A percentile compares a stretch with the other conserved stretches of the same genome.
phyloP scores from a whole-genome alignment of 2,797 vertebrate species.

The Danio jaintianensis region DNA sequence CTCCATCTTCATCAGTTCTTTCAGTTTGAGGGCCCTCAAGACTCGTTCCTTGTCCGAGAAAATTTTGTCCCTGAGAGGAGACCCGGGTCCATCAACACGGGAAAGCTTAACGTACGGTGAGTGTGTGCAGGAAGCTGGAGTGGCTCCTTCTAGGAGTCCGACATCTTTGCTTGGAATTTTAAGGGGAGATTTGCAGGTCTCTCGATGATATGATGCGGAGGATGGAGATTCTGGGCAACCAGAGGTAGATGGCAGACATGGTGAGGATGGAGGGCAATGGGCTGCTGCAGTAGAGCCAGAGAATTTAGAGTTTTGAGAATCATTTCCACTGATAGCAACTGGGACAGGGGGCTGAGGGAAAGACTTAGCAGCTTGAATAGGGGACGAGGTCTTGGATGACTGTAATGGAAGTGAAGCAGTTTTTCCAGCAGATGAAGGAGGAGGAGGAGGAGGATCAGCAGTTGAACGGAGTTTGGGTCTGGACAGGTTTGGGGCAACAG shows the following conservation, averaged over 20 bases:
- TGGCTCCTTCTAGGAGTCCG: background rate
- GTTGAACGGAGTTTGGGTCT: constrained; percentile 82
- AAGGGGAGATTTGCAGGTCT: constrained; percentile 17
- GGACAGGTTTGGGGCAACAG: constrained; percentile 76
- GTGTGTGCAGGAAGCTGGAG: background rate
- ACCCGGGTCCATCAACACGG: constrained; percentile 12
- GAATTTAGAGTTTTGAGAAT: constrained; percentile 18
- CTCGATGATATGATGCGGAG: constrained; percentile 40
- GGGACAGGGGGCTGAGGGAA: constrained; percentile 60
- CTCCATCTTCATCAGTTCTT: constrained; percentile 84
- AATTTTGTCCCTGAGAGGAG: constrained; percentile 13
- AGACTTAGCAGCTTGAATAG: constrained; percentile 45
- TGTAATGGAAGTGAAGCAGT: constrained; percentile 69
- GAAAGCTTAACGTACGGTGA: constrained; percentile 21
- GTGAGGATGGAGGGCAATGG: constrained; percentile 15
- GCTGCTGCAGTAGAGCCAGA: constrained; percentile 14
- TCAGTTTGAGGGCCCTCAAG: constrained; percentile 81
- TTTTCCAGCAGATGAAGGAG: constrained; percentile 58
- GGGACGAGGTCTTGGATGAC: constrained; percentile 46
- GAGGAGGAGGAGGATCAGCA: background rate
- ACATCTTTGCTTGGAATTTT: background rate
- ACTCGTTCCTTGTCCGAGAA: constrained; percentile 77
- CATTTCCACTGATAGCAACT: background rate
- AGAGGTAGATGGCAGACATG: constrained; percentile 38
- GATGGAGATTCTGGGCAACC: constrained; percentile 29